Percentiles rank a stretch among this genome's conserved stretches.
Conservation (phyloP, 2,113 vertebrate genomes). For the Sakesphorus luctuosus region DNA sequence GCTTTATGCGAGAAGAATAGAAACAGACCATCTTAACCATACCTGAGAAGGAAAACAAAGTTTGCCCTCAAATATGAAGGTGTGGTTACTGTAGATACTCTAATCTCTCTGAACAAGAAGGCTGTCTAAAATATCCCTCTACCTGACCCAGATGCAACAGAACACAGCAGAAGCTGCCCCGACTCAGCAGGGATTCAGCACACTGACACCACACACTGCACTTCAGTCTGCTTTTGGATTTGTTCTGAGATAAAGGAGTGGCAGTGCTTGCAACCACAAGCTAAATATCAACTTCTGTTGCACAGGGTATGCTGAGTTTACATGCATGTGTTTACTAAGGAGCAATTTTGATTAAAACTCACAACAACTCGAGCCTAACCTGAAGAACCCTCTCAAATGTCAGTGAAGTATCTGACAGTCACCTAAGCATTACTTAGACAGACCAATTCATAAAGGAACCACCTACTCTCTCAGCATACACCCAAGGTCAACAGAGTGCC, state of each 20-base stretch:
- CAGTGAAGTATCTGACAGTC: not conserved
- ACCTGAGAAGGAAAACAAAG: not conserved
- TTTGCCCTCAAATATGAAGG: not conserved
- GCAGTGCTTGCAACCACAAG: not conserved
- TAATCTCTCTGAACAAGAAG: not conserved
- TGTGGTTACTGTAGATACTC: not conserved
- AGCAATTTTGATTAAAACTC: not conserved
- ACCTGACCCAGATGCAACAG: conserved; percentile 51
- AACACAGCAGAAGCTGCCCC: conserved; percentile 2
- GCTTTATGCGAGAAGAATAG: not conserved
- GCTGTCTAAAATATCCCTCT: conserved; percentile 47
- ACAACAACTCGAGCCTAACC: not conserved
- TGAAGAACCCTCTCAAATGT: not conserved
- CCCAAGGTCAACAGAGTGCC: not conserved
- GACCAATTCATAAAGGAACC: not conserved
- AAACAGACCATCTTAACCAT: not conserved
- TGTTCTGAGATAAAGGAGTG: not conserved
- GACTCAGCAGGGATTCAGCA: conserved; percentile 36
- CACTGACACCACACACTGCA: not conserved
- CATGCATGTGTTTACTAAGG: not conserved
- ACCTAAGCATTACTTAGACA: not conserved
- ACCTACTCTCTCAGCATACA: not conserved
- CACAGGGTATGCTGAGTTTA: not conserved
- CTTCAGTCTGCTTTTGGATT: not conserved
- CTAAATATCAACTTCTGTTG: not conserved